Evolutionary conservation across 1,140 invertebrate genomes (phyloP), one percentile per base, ranked within the genome.

Genomic region (Euborellia annulipes): DNA sequence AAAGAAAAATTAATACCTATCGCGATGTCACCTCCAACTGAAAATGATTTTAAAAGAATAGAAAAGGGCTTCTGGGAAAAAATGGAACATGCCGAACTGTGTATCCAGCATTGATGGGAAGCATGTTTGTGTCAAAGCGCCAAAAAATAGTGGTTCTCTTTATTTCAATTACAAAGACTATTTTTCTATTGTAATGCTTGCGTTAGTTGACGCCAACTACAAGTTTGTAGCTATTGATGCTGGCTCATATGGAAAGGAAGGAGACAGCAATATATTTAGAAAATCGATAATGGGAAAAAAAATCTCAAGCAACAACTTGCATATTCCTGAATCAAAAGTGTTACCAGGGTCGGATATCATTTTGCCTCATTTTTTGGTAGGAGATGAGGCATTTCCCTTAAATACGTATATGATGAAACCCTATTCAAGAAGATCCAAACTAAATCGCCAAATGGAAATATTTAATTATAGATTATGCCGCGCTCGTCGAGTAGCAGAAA

Each of bases 301-400:
- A 7, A 44, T 39, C n/a, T 37, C n/a, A 48, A 34, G 32, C 16
- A 40, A 55, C 19, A 44, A 36, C 3, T 7, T n/a, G 8, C 16
- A 14, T 8, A 13, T 16, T 0, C 4, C 17, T 38, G 19, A 36
- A 36, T 17, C n/a, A 7, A 16, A 18, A 36, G 36, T 36, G 7
- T 23, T 40, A 34, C 16, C 23, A 14, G 21, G 19, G 27, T 32
- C n/a, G n/a, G n/a, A n/a, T n/a, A n/a, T n/a, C n/a, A n/a, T 44
- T 17, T 30, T 58, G 30, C 57, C 59, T 23, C 52, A 54, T 55
- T 47, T 60, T 27, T 40, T 62, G 45, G 51, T 62, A 37, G 59
- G 48, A 41, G 63, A 63, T 49, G 57, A 60, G 37, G 62, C 63
- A 19, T 65, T 64, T 55, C 49, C 54, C 21, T 43, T 63, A 21